Evolutionary conservation across 1,140 invertebrate species (phyloP), one percentile per base, ranked within the genome.

Genomic region (Stegodyphus dumicola): DNA sequence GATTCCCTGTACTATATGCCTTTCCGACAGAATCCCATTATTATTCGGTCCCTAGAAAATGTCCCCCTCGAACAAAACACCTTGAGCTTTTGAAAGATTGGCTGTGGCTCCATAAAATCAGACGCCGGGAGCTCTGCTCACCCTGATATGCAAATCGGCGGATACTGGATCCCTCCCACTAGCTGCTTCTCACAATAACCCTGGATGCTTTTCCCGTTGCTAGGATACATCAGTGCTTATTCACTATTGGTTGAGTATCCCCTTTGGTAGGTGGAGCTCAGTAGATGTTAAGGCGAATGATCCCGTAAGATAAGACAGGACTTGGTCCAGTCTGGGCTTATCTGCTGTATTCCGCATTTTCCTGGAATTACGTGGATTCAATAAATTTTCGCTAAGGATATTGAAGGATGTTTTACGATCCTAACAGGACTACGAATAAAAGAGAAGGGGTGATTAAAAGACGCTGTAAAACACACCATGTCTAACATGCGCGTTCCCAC

Each of bases 341-440:
- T 67, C 65, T 60, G 56, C 9, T 60, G 71, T 56, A 7, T 85
- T 48, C 60, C 64, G 75, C 73, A 51, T 85, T 85, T 85, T 74
- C 81, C 52, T 11, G 65, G 53, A 69, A 76, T 75, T 76, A 85
- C 73, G 48, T 66, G 60, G 81, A 85, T 76, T 85, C 81, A 76
- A 85, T 85, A 85, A 85, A 85, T 85, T 76, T 85, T 77, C 73
- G 13, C 51, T 51, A 6, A 18, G 81, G 64, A 70, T 76, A 76
- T 76, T 85, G 81, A 81, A 81, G 53, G 70, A 17, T 65, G 79
- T 74, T 77, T 85, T 85, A 85, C 73, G 81, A 85, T 48, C 73
- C 51, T 49, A 64, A 17, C 79, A 73, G 70, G 77, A 17, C 54
- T 73, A 56, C 65, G 56, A 77, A 75, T 75, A 85, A 73, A 83